phyloP scores from a whole-genome alignment of 2,888 invertebrate genomes.

The Apamea monoglypha region DNA sequence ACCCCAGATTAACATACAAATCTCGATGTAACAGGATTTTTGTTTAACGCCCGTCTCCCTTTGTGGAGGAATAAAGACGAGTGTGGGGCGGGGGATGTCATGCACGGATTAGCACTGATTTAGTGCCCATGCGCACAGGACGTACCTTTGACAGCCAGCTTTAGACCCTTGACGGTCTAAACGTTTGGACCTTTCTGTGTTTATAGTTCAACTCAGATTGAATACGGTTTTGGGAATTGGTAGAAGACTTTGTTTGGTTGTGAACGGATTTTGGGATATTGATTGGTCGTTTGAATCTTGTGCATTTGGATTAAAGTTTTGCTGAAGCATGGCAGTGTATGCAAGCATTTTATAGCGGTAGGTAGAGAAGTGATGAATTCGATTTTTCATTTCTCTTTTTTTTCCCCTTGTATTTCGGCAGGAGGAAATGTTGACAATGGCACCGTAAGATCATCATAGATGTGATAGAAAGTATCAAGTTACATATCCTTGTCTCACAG shows the following conservation, averaged over 20 bases:
- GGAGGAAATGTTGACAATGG: not conserved
- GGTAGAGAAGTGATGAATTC: not conserved
- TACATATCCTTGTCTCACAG: not conserved
- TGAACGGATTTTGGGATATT: slow-evolving; percentile 28
- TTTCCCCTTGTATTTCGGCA: not conserved
- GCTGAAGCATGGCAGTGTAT: not conserved
- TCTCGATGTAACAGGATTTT: slow-evolving; percentile 62
- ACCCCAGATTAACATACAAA: slow-evolving; percentile 36
- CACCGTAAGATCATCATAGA: not conserved
- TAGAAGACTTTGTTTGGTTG: slow-evolving; percentile 38
- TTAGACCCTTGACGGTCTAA: slow-evolving; percentile 65
- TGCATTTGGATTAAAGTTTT: slow-evolving; percentile 3
- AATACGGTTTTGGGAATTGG: slow-evolving; percentile 58
- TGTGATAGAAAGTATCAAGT: not conserved
- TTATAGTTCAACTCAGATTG: slow-evolving; percentile 54
- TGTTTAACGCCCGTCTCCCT: slow-evolving; percentile 68
- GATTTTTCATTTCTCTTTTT: not conserved
- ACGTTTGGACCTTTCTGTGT: slow-evolving; percentile 52
- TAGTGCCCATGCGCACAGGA: slow-evolving; percentile 75
- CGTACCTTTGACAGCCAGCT: slow-evolving; percentile 67
- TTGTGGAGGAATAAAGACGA: slow-evolving; percentile 72
- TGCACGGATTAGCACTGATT: slow-evolving; percentile 81
- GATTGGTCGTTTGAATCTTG: slow-evolving; percentile 20
- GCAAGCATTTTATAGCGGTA: no score
- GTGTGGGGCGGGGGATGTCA: slow-evolving; percentile 73